Evolutionary conservation across 1,140 invertebrate genomes (phyloP).

Genomic region (Ceratosolen fusciceps): DNA sequence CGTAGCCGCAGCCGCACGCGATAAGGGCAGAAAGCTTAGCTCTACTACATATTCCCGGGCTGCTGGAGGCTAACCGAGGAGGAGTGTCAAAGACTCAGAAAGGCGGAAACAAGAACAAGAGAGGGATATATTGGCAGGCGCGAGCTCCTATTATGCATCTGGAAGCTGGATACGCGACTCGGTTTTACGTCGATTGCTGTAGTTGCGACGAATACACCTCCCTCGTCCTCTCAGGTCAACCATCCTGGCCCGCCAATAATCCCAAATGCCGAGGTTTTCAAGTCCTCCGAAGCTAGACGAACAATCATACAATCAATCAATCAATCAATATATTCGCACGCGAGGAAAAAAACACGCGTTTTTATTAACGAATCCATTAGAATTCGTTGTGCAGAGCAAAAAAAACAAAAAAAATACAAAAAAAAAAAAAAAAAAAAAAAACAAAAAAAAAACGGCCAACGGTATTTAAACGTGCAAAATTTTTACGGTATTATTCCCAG

Average conservation of each 20-base stretch:
- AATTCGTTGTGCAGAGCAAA: not conserved
- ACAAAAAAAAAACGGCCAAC: too few species aligned
- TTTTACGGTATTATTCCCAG: not conserved
- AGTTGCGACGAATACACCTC: not conserved
- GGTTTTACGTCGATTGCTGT: not conserved
- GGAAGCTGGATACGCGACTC: not conserved
- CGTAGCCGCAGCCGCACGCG: too few species aligned
- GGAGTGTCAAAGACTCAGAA: conserved; percentile 7
- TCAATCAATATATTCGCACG: too few species aligned
- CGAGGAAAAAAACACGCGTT: too few species aligned
- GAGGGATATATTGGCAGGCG: conserved; percentile 14
- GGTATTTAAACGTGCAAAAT: too few species aligned
- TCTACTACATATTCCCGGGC: not conserved
- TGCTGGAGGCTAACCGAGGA: not conserved
- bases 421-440: too few species aligned
- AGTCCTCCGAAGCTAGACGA: too few species aligned
- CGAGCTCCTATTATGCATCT: conserved; percentile 10
- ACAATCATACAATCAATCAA: too few species aligned
- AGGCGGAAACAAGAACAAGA: conserved; percentile 23
- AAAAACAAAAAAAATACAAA: too few species aligned
- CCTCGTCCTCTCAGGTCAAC: too few species aligned
- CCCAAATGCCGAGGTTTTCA: too few species aligned
- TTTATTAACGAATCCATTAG: not conserved
- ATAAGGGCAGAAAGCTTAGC: conserved; percentile 52
- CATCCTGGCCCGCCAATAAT: too few species aligned